A percentile compares a stretch with the other conserved stretches of the same genome.
phyloP scores from a whole-genome alignment of 2,113 vertebrate genomes.

The Anolis carolinensis region DNA sequence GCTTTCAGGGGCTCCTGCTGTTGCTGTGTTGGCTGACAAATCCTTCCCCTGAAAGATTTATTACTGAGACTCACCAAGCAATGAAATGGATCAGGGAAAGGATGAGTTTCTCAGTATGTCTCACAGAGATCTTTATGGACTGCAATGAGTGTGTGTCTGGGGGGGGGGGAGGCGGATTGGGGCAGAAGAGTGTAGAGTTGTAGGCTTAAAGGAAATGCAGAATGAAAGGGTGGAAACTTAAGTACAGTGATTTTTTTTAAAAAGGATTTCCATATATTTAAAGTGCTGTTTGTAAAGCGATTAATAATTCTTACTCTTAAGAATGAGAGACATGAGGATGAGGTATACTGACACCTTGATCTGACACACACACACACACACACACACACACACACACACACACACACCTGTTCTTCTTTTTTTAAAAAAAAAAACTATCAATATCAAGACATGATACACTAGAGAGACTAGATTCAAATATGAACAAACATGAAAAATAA shows the following conservation, averaged over 20 bases:
- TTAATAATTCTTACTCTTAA: neutral
- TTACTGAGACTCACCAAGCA: constrained; percentile 52
- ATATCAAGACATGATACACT: neutral
- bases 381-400: too few relatives aligned
- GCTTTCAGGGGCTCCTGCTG: constrained; percentile 55
- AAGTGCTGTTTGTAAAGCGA: neutral
- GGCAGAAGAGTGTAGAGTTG: neutral
- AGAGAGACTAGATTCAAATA: neutral
- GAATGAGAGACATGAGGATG: neutral
- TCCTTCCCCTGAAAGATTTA: constrained; percentile 72
- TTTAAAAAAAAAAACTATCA: too few relatives aligned
- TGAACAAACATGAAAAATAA: neutral
- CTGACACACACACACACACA: neutral
- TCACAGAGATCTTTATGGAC: constrained; percentile 53
- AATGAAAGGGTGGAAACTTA: neutral
- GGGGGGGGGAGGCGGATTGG: neutral
- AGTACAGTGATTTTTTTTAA: neutral
- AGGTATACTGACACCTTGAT: neutral
- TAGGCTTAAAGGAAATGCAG: neutral
- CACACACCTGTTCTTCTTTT: too few relatives aligned
- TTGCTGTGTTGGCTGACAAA: constrained; percentile 65
- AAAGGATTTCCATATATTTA: neutral
- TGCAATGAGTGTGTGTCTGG: constrained; percentile 24
- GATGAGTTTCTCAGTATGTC: constrained; percentile 57
- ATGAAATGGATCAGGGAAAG: constrained; percentile 55